Evolutionary conservation across 2,888 invertebrate species (phyloP).

Genomic region (Eutolmus rufibarbis): DNA sequence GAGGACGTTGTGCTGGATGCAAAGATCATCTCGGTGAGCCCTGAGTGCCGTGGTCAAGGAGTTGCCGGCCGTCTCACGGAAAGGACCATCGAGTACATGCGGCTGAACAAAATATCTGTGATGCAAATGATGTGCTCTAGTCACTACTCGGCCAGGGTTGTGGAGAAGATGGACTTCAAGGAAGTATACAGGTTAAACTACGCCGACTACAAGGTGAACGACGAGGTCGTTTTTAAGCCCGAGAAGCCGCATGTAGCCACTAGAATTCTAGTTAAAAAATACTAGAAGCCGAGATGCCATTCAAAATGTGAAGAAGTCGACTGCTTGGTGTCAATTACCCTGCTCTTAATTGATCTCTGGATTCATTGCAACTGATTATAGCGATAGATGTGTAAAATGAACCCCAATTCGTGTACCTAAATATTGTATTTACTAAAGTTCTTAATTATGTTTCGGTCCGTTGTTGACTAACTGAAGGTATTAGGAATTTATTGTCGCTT

Average conservation of each 20-base stretch:
- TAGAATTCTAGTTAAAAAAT: constrained; percentile 66
- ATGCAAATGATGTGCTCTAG: constrained; percentile 79
- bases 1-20: constrained; percentile 59
- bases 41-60: constrained; percentile 60
- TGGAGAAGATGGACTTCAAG: constrained; percentile 75
- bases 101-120: constrained; percentile 61
- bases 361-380: not conserved
- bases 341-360: not conserved
- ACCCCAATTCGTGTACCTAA: not conserved
- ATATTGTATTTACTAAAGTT: not conserved
- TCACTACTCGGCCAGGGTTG: constrained; percentile 76
- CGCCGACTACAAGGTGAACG: constrained; percentile 70
- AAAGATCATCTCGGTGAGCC: constrained; percentile 61
- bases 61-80: constrained; percentile 61
- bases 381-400: not conserved
- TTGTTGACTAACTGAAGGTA: not conserved
- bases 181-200: constrained; percentile 72
- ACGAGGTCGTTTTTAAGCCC: constrained; percentile 71
- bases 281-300: not conserved
- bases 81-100: constrained; percentile 58
- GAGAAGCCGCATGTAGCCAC: constrained; percentile 70
- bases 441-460: not conserved
- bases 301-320: not conserved
- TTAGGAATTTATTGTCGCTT: not conserved
- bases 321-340: constrained; percentile 8